Percentiles rank a stretch among this genome's conserved stretches.
phyloP scores from a whole-genome alignment of 23 tunicate genomes.

The Ciona savignyi region DNA sequence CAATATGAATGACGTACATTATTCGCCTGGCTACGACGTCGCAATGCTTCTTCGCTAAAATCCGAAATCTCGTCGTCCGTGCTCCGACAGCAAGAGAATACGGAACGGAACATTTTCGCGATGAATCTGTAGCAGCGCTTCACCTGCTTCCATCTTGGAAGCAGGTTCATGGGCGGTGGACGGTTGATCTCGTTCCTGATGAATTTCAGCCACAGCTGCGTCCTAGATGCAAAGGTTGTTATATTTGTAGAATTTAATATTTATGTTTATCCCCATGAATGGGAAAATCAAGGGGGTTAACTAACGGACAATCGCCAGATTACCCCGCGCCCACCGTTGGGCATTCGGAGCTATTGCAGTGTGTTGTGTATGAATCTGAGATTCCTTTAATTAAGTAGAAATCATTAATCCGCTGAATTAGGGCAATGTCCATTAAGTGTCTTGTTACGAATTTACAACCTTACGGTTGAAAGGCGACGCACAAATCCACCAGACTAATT shows the following conservation, averaged over 20 bases:
- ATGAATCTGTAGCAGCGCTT: neutral
- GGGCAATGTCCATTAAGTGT: neutral
- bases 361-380: too few relatives aligned
- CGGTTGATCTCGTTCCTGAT: constrained; percentile 78
- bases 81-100: neutral
- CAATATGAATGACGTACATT: too few relatives aligned
- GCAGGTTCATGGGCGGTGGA: constrained; percentile 89
- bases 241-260: too few relatives aligned
- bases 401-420: too few relatives aligned
- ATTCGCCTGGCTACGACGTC: neutral
- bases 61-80: neutral
- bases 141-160: constrained; percentile 44
- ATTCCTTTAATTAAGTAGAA: too few relatives aligned
- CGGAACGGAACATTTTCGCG: neutral
- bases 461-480: neutral
- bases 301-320: too few relatives aligned
- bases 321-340: too few relatives aligned
- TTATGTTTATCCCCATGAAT: too few relatives aligned
- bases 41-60: neutral
- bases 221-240: constrained; percentile 26
- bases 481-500: neutral
- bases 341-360: too few relatives aligned
- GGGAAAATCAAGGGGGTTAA: too few relatives aligned
- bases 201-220: constrained; percentile 91
- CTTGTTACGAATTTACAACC: neutral